A percentile compares a stretch with the other conserved stretches of the same genome.
Evolutionary conservation across 2,888 invertebrate species (phyloP).

Genomic region (Ligdia adustata): DNA sequence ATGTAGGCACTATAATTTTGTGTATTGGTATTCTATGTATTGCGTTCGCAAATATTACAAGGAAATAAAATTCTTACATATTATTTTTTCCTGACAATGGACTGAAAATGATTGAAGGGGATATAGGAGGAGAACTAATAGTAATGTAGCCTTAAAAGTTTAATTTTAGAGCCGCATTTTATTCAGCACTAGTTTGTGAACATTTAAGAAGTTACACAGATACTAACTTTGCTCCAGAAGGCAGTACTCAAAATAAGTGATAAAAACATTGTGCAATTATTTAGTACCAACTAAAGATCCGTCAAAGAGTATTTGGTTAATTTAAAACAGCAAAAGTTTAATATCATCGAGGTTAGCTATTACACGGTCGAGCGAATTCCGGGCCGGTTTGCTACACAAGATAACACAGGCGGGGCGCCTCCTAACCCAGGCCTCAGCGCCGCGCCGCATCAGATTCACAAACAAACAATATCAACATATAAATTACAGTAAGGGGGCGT

Average conservation of each 20-base stretch:
- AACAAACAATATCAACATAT: constrained; percentile 56
- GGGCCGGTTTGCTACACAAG: constrained; percentile 57
- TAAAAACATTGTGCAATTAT: not conserved
- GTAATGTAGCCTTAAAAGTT: too few species aligned
- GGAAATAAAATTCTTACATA: constrained; percentile 31
- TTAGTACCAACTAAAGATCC: too few species aligned
- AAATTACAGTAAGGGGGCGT: constrained; percentile 19
- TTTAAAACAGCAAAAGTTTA: constrained; percentile 43
- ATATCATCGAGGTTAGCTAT: constrained; percentile 57
- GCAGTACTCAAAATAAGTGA: too few species aligned
- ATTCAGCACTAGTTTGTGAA: too few species aligned
- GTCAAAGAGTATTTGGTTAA: constrained; percentile 4
- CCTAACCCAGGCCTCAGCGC: constrained; percentile 70
- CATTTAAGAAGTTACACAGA: too few species aligned
- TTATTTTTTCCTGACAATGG: constrained; percentile 6
- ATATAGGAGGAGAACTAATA: too few species aligned
- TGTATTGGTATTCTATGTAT: constrained; percentile 1
- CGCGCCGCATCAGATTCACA: constrained; percentile 51
- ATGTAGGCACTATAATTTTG: too few species aligned
- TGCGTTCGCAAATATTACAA: constrained; percentile 4
- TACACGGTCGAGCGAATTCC: constrained; percentile 69
- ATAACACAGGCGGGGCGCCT: constrained; percentile 73
- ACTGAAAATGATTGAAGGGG: constrained; percentile 1
- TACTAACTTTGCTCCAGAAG: too few species aligned
- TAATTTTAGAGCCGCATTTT: too few species aligned